Evolutionary conservation across 2,888 invertebrate genomes (phyloP).

Genomic region (Apodemia arnacis): DNA sequence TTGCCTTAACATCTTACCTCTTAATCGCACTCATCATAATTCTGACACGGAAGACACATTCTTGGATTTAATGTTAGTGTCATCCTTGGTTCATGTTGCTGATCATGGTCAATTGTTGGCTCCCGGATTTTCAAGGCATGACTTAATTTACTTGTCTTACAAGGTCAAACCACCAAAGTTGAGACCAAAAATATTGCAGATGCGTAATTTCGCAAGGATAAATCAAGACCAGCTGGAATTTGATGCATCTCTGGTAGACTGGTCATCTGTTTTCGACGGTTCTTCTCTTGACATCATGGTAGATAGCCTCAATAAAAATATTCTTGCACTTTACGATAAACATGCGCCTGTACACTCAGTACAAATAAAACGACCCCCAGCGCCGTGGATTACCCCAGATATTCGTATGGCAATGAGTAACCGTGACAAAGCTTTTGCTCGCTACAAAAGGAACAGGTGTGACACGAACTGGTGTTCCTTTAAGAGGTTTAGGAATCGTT

Average conservation of each 20-base stretch:
- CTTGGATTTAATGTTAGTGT: not conserved
- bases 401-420: not conserved
- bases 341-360: not conserved
- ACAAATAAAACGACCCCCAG: not conserved
- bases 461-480: not conserved
- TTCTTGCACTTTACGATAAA: not conserved
- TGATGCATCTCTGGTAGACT: not conserved
- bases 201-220: not conserved
- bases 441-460: not conserved
- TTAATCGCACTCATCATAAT: not conserved
- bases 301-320: not conserved
- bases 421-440: not conserved
- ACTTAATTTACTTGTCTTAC: not conserved
- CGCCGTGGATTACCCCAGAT: not conserved
- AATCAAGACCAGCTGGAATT: not conserved
- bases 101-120: not conserved
- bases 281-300: not conserved
- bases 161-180: not conserved
- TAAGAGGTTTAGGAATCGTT: not conserved
- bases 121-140: not conserved
- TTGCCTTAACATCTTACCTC: not conserved
- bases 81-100: not conserved
- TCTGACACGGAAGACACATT: not conserved
- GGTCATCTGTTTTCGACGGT: not conserved
- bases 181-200: not conserved